Conservation (phyloP, 2,888 invertebrate genomes). For the Drosophila lacicola region DNA sequence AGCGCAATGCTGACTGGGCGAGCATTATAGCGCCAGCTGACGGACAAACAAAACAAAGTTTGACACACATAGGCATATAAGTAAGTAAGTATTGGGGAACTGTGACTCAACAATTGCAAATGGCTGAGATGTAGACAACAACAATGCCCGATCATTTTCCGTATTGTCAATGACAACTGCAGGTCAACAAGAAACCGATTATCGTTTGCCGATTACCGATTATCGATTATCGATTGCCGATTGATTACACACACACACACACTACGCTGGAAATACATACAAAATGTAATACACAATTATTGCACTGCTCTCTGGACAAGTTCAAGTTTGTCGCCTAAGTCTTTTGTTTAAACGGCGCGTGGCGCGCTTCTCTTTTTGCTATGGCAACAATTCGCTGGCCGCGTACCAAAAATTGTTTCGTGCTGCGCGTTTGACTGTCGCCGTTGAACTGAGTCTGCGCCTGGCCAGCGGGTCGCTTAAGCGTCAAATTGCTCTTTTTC, state of each 20-base stretch:
- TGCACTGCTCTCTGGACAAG: constrained; percentile 58
- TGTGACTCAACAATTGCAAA: constrained; percentile 18
- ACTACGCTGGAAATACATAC: constrained; percentile 23
- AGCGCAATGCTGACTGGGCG: constrained; percentile 6
- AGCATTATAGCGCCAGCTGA: constrained; percentile 18
- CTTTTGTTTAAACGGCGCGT: constrained; percentile 53
- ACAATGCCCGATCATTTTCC: constrained; percentile 5
- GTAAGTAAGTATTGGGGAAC: constrained; percentile 8
- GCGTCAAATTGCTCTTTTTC: constrained; percentile 77
- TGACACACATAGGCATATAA: constrained; percentile 28
- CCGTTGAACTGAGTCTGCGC: constrained; percentile 82
- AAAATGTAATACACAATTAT: constrained; percentile 21
- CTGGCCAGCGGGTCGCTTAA: constrained; percentile 74
- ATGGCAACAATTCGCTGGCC: constrained; percentile 23
- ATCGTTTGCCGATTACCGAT: constrained; percentile 12
- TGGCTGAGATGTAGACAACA: constrained; percentile 1
- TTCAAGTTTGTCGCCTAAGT: constrained; percentile 82
- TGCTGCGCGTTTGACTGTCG: constrained; percentile 82
- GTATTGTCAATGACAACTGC: constrained; percentile 26
- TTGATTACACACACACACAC: constrained; percentile 13
- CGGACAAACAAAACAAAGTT: constrained; percentile 32
- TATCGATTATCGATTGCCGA: constrained; percentile 12
- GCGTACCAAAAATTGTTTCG: constrained; percentile 49
- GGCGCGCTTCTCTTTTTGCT: constrained; percentile 25
- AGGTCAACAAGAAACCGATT: constrained; percentile 7